Conservation (phyloP, 1,140 invertebrate species). For the Diachasma alloeum region DNA sequence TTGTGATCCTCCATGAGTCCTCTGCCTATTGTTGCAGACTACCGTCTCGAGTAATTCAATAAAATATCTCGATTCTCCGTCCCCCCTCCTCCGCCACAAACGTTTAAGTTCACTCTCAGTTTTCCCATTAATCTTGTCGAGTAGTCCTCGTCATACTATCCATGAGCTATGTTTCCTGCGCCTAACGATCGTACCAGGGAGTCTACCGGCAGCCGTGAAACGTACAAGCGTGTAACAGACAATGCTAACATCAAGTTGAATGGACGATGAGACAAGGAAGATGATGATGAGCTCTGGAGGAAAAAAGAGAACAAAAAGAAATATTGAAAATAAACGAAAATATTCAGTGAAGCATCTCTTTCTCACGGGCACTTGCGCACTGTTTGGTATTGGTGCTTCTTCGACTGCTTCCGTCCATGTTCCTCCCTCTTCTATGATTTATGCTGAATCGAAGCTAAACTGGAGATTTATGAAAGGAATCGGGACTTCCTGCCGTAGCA, state of each 20-base stretch:
- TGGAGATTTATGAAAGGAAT: neutral
- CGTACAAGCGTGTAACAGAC: neutral
- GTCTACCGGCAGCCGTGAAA: slow-evolving; percentile 15
- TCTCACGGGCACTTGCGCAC: neutral
- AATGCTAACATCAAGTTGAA: neutral
- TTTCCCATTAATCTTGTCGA: slow-evolving; percentile 28
- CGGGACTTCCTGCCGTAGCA: neutral
- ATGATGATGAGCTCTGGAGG: neutral
- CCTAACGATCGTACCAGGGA: slow-evolving; percentile 24
- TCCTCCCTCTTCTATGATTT: neutral
- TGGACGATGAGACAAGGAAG: neutral
- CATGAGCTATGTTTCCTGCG: slow-evolving; percentile 30
- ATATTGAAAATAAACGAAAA: neutral
- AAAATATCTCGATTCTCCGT: slow-evolving; percentile 2
- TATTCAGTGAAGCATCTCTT: neutral
- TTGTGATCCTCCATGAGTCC: slow-evolving; percentile 4
- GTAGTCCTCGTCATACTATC: slow-evolving; percentile 20
- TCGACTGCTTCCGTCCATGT: neutral
- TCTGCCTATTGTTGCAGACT: slow-evolving; percentile 7
- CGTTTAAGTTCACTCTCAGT: neutral
- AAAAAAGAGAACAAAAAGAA: neutral
- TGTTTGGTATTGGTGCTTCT: neutral
- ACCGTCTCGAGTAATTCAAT: slow-evolving; percentile 14
- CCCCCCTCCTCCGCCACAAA: neutral
- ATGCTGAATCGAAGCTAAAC: neutral